These are phyloP conservation scores for Mus pahari DNA, from an alignment of 2,113 vertebrate species.

Conservation along the genomic window DNA sequence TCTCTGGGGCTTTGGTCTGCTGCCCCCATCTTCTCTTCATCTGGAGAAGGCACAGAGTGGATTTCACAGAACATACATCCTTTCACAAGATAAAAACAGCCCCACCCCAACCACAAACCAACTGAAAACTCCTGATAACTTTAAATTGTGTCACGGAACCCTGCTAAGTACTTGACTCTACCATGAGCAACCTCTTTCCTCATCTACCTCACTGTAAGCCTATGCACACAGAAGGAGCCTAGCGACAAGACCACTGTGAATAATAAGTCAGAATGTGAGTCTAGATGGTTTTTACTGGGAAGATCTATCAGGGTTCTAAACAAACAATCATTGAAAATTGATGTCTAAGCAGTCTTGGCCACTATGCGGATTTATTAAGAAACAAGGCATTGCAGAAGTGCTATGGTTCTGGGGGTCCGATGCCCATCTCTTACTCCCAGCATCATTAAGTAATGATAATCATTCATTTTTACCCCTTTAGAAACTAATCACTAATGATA, in stretches of 20 bases:
- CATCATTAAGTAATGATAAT: background rate
- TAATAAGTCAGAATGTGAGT: background rate
- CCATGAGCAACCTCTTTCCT: background rate
- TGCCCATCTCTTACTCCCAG: background rate
- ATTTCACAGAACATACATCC: background rate
- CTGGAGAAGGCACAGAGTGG: background rate
- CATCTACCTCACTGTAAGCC: background rate
- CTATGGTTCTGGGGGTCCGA: background rate
- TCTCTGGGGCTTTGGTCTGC: too few species aligned
- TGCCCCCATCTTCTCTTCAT: background rate
- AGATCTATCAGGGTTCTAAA: background rate
- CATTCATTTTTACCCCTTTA: background rate
- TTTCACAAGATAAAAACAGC: background rate
- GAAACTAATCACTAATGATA: background rate
- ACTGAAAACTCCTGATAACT: background rate
- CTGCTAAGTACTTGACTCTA: too few species aligned
- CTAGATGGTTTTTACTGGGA: background rate
- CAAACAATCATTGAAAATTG: background rate
- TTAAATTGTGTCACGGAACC: background rate
- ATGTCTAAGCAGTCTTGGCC: background rate
- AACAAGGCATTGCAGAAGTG: background rate
- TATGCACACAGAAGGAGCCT: background rate
- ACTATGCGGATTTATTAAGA: background rate
- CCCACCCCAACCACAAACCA: background rate
- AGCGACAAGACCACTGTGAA: background rate